These are phyloP conservation scores for Drosophila sturtevanti DNA, from an alignment of 1,140 invertebrate genomes.

Conservation along the genomic window DNA sequence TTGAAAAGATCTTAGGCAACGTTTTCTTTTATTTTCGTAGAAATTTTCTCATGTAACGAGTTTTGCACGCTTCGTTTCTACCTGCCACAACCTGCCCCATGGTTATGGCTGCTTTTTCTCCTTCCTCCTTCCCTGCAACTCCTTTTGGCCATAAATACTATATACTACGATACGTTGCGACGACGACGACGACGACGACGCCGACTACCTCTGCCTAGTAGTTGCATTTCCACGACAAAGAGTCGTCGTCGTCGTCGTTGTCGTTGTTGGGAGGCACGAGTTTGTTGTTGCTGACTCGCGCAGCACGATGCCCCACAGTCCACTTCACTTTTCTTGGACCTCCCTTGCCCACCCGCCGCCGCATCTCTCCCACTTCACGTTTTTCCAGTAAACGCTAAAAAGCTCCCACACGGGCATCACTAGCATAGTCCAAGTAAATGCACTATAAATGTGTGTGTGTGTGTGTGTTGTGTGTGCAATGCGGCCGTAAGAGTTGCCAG, in stretches of 20 bases:
- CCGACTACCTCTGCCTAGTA: constrained; percentile 26
- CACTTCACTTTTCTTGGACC: neutral
- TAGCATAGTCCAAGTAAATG: constrained; percentile 40
- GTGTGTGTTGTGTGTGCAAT: constrained; percentile 21
- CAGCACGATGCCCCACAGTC: neutral
- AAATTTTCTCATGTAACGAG: constrained; percentile 56
- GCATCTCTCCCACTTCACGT: neutral
- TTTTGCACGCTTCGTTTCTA: constrained; percentile 63
- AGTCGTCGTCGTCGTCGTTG: constrained; percentile 2
- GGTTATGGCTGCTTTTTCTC: constrained; percentile 17
- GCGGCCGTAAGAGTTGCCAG: constrained; percentile 36
- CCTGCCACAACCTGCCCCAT: constrained; percentile 57
- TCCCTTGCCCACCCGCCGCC: neutral
- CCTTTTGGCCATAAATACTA: constrained; percentile 63
- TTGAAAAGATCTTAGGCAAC: constrained; percentile 30
- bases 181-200: neutral
- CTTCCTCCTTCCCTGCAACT: constrained; percentile 19
- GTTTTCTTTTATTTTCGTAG: constrained; percentile 43
- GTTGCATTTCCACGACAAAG: constrained; percentile 52
- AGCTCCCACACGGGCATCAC: constrained; percentile 39
- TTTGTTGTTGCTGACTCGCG: neutral
- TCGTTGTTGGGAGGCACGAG: neutral
- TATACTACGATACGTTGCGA: constrained; percentile 51
- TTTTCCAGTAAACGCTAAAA: constrained; percentile 13
- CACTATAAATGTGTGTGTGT: constrained; percentile 7